These are phyloP conservation scores for Emydura subglobosa DNA, from an alignment of 2,113 vertebrate species.

Conservation along the genomic window DNA sequence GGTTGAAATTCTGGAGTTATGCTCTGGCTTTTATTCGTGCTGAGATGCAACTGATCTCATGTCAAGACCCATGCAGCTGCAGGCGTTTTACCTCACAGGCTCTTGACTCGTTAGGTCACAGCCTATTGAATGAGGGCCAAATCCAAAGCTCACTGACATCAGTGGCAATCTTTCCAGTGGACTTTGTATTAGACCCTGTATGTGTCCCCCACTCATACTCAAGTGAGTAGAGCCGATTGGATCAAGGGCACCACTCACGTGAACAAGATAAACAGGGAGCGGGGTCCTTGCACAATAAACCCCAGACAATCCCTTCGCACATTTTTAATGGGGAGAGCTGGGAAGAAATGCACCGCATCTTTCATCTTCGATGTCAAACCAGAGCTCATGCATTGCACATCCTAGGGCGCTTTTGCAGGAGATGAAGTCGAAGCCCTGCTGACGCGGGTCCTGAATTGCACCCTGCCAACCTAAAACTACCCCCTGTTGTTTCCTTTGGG, in stretches of 20 bases:
- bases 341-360: background rate
- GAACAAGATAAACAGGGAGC: background rate
- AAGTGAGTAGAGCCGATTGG: background rate
- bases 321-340: background rate
- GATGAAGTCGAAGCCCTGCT: background rate
- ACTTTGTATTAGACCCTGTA: background rate
- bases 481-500: background rate
- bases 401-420: background rate
- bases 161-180: background rate
- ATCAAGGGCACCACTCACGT: background rate
- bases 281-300: background rate
- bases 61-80: background rate
- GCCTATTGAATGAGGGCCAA: background rate
- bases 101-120: background rate
- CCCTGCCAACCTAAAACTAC: background rate
- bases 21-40: background rate
- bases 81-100: background rate
- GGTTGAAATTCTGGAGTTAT: background rate
- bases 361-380: background rate
- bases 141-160: background rate
- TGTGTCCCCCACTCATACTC: background rate
- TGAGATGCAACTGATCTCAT: background rate
- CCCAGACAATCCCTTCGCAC: background rate
- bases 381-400: background rate
- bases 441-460: background rate